Evolutionary conservation across 2,113 vertebrate species (phyloP).

Genomic region (Noturus placidus): DNA sequence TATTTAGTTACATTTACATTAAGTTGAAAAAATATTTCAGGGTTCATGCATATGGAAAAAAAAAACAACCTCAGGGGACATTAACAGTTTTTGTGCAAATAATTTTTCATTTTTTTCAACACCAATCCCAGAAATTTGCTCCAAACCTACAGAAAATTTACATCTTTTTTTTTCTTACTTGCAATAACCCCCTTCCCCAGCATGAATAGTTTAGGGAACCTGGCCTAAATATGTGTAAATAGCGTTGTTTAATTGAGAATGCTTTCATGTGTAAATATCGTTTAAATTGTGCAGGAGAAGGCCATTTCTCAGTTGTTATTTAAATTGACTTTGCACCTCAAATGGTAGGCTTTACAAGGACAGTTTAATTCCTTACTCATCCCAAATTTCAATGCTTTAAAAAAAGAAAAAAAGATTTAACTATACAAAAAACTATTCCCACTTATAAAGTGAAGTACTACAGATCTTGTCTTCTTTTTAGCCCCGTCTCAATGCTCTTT

Average conservation of each 20-base stretch:
- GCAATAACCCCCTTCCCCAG: conserved; percentile 20
- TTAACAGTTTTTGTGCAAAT: conserved; percentile 16
- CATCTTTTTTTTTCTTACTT: neutral
- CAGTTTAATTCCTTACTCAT: neutral
- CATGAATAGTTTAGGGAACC: neutral
- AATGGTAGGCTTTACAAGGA: neutral
- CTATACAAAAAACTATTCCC: neutral
- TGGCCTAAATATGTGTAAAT: conserved; percentile 3
- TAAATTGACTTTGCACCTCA: neutral
- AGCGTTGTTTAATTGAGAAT: neutral
- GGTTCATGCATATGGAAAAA: conserved; percentile 21
- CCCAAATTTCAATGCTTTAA: neutral
- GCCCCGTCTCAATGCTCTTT: neutral
- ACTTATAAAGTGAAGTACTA: neutral
- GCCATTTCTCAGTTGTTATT: neutral
- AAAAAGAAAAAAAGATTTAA: neutral
- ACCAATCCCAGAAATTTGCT: neutral
- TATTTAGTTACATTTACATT: conserved; percentile 27
- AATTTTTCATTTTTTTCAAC: conserved; percentile 4
- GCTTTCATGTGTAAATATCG: conserved; percentile 18
- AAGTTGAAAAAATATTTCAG: conserved; percentile 33
- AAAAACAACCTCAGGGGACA: conserved; percentile 49
- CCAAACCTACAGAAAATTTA: neutral
- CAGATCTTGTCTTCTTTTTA: neutral
- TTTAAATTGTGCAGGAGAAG: neutral